These are phyloP conservation scores for Tenrec ecaudatus DNA, from an alignment of 2,113 vertebrate species.

Conservation along the genomic window DNA sequence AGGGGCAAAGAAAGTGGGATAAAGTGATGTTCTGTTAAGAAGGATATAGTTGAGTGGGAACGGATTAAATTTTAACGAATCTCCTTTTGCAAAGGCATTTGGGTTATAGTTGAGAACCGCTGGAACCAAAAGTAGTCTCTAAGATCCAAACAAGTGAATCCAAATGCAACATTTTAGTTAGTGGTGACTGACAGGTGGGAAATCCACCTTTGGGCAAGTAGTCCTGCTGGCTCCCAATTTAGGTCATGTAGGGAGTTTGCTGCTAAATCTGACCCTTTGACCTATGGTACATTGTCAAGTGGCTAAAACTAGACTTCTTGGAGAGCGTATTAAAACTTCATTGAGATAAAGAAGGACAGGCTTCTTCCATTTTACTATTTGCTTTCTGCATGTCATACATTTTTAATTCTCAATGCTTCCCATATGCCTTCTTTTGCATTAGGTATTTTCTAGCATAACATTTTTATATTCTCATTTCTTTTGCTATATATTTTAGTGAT, in stretches of 20 bases:
- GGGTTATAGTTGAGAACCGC: conserved; percentile 17
- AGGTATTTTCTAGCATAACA: too few species aligned
- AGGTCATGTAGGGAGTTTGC: background rate
- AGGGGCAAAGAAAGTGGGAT: background rate
- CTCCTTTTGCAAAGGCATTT: background rate
- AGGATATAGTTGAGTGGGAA: background rate
- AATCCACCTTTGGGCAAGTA: background rate
- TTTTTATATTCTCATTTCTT: too few species aligned
- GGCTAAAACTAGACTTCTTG: background rate
- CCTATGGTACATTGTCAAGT: background rate
- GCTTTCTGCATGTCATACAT: too few species aligned
- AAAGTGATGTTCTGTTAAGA: conserved; percentile 36
- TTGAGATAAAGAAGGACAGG: background rate
- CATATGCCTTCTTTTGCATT: too few species aligned
- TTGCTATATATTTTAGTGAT: too few species aligned
- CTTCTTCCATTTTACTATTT: too few species aligned
- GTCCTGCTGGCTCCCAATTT: background rate
- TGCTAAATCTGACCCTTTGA: background rate
- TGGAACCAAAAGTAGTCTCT: background rate
- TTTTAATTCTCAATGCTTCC: too few species aligned
- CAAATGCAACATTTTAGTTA: background rate
- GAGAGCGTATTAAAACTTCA: background rate
- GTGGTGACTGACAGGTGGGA: background rate
- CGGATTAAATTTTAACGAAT: conserved; percentile 19
- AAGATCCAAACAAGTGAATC: background rate